A percentile compares a stretch with the other conserved stretches of the same genome.
Conservation (phyloP, 2,113 vertebrate species). For the Vanacampus margaritifer region DNA sequence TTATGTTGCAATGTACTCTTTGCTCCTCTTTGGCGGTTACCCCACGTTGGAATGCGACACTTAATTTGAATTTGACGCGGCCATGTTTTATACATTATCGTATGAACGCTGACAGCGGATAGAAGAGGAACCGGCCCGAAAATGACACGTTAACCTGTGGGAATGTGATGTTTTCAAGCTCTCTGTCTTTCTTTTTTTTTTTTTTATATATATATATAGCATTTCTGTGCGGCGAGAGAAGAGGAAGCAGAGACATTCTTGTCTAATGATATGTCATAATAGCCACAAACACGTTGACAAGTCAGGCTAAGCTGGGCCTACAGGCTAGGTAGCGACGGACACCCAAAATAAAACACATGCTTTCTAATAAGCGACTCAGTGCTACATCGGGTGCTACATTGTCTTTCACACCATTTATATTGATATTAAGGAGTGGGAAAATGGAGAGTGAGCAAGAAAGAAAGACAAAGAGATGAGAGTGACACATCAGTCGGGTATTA, state of each 20-base stretch:
- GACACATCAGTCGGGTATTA: constrained; percentile 4
- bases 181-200: constrained; percentile 6
- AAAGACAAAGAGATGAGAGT: constrained; percentile 6
- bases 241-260: constrained; percentile 54
- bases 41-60: constrained; percentile 11
- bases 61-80: constrained; percentile 25
- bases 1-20: not conserved
- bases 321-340: constrained; percentile 2
- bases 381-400: not conserved
- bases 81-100: constrained; percentile 38
- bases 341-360: not conserved
- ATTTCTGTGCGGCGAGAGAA: constrained; percentile 43
- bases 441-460: constrained; percentile 3
- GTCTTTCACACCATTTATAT: not conserved
- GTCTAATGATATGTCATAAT: constrained; percentile 51
- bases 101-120: constrained; percentile 39
- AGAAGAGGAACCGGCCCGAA: constrained; percentile 39
- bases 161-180: constrained; percentile 50
- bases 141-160: constrained; percentile 52
- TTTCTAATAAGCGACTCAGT: not conserved
- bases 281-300: constrained; percentile 41
- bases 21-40: not conserved
- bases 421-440: not conserved
- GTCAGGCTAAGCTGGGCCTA: constrained; percentile 3
- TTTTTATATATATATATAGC: too few relatives aligned